A percentile compares a stretch with the other conserved stretches of the same genome.
These are phyloP conservation scores for Danaus chrysippus DNA, from an alignment of 2,888 invertebrate genomes.

Conservation along the genomic window DNA sequence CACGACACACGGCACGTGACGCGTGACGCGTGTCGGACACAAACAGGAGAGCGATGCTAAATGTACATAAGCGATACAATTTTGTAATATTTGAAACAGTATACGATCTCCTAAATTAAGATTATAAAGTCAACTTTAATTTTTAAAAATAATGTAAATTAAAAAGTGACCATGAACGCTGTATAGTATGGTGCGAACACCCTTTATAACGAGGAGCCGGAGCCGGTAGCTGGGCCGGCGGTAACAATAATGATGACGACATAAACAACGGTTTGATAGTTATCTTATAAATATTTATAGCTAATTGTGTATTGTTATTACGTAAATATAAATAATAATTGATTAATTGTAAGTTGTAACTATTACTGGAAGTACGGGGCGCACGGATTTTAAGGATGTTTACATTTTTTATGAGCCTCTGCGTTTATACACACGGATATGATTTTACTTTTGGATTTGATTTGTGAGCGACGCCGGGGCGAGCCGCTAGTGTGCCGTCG, in stretches of 20 bases:
- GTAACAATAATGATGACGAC: conserved; percentile 65
- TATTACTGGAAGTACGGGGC: conserved; percentile 70
- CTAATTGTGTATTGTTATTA: conserved; percentile 80
- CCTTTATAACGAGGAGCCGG: conserved; percentile 46
- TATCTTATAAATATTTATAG: conserved; percentile 79
- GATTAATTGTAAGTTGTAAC: conserved; percentile 77
- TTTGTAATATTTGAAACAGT: conserved; percentile 80
- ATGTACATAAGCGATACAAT: conserved; percentile 73
- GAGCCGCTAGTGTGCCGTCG: neutral
- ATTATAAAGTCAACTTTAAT: conserved; percentile 77
- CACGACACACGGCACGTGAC: conserved; percentile 30
- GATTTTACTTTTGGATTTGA: neutral
- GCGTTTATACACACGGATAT: conserved; percentile 52
- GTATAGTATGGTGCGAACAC: conserved; percentile 63
- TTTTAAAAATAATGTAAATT: conserved; percentile 67
- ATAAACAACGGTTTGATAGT: conserved; percentile 77
- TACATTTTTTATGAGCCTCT: conserved; percentile 29
- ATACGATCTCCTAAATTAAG: conserved; percentile 80
- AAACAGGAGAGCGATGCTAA: conserved; percentile 73
- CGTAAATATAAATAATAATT: conserved; percentile 79
- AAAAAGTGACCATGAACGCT: conserved; percentile 68
- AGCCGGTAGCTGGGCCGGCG: conserved; percentile 63
- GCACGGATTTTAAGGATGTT: conserved; percentile 40
- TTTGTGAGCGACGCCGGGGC: neutral
- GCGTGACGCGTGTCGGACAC: conserved; percentile 53